Evolutionary conservation across 2,797 vertebrate species (phyloP).

Genomic region (Clamator glandarius): DNA sequence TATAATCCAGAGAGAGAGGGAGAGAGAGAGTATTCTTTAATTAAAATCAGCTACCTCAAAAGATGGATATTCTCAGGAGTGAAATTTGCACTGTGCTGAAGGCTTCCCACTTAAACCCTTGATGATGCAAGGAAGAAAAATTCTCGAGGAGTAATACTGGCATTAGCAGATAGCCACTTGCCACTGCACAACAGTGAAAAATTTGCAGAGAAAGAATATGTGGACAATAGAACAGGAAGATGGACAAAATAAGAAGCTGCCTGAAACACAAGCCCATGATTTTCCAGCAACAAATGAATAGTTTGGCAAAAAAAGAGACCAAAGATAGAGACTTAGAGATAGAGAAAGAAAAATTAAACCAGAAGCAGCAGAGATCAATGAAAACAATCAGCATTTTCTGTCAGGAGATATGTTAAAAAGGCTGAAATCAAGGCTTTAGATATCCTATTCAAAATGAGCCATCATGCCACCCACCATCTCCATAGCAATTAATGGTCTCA

Average conservation of each 20-base stretch:
- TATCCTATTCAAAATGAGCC: not conserved
- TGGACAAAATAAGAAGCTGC: constrained; percentile 5
- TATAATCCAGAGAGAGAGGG: constrained; percentile 60
- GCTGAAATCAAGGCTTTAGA: not conserved
- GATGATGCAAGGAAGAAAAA: constrained; percentile 48
- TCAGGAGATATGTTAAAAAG: constrained; percentile 29
- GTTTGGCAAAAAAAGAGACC: constrained; percentile 11
- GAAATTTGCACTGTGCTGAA: constrained; percentile 66
- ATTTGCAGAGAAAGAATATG: not conserved
- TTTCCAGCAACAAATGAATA: constrained; percentile 15
- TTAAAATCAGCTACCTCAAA: constrained; percentile 71
- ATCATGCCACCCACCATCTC: not conserved
- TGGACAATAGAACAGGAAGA: not conserved
- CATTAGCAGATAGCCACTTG: constrained; percentile 31
- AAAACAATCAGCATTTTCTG: constrained; percentile 56
- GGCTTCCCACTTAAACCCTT: constrained; percentile 61
- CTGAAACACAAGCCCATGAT: constrained; percentile 15
- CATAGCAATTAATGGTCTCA: not conserved
- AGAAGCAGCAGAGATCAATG: constrained; percentile 54
- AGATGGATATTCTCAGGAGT: constrained; percentile 68
- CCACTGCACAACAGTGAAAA: not conserved
- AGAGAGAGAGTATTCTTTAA: constrained; percentile 53
- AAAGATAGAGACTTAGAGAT: constrained; percentile 1
- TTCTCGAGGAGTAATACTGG: constrained; percentile 34
- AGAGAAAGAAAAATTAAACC: constrained; percentile 58